Base-by-base conservation (phyloP, 2,888 invertebrate species). In the Nudaria mundana region DNA sequence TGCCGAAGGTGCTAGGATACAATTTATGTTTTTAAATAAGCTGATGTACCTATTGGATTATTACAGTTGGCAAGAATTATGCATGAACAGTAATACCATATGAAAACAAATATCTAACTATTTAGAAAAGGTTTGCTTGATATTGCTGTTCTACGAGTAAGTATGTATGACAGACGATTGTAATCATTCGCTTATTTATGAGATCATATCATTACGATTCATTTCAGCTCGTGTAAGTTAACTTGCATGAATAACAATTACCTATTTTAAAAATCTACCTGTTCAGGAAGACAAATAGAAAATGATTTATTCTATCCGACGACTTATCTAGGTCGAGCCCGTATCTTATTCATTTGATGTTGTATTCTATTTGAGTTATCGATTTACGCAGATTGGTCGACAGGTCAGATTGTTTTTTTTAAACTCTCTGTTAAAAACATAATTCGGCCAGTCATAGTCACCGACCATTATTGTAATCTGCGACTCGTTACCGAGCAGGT, bases 221-320 rank as follows among this genome's bases (percentile, higher is more conserved):
- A 76, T 78, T 81, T 80, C 75, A 64, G 76, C 82, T 75, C 83
- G 83, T 84, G 85, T 85, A 82, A 82, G 71, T 73, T 73, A 71
- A 82, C 85, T 80, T 80, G 76, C 77, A 82, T 86, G 80, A 81
- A 87, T 80, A 80, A 81, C 72, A 83, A 84, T 81, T 77, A 79
- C 71, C 76, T 76, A 70, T 79, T 84, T 80, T 65, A 71, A 78
- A 78, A 81, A 81, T 79, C 69, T 82, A 86, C 83, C 83, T 85
- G 85, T 74, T 76, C 70, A 73, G 64, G 71, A 76, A 79, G 79
- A 80, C 71, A 79, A 79, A 84, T 80, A 60, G 76, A 63, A 52
- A 70, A 74, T 80, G 79, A 79, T 80, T 81, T 82, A 85, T 86
- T 83, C 78, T 72, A 70, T 60, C 62, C 53, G 60, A 52, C 61